These are phyloP conservation scores for Lethenteron camtschaticum DNA, from an alignment of 2,113 vertebrate genomes.

Conservation along the genomic window DNA sequence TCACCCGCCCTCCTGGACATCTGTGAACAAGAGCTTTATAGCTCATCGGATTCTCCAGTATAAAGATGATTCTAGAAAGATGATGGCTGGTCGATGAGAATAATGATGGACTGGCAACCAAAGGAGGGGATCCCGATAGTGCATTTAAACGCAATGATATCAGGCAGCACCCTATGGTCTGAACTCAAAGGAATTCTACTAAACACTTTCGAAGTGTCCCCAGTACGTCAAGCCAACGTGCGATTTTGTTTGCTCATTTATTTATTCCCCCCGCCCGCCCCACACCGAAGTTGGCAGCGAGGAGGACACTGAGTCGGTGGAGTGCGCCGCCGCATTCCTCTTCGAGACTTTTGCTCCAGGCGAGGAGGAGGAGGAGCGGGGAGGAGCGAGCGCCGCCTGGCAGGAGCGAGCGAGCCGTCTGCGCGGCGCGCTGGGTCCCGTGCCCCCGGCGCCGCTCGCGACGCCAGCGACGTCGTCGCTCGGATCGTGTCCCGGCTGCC, in stretches of 20 bases:
- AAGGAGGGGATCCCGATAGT: too few relatives aligned
- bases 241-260: too few relatives aligned
- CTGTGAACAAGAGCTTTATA: too few relatives aligned
- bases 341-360: constrained; percentile 63
- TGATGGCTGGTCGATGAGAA: not conserved
- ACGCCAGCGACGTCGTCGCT: constrained; percentile 35
- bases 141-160: too few relatives aligned
- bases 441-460: constrained; percentile 52
- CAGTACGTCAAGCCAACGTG: too few relatives aligned
- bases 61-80: not conserved
- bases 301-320: constrained; percentile 51
- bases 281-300: constrained; percentile 47
- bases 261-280: too few relatives aligned
- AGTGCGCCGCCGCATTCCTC: constrained; percentile 66
- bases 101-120: too few relatives aligned
- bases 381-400: not conserved
- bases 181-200: constrained; percentile 7
- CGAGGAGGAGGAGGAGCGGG: constrained; percentile 52
- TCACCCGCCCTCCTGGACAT: not conserved
- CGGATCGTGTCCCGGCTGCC: constrained; percentile 33
- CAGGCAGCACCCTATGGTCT: too few relatives aligned
- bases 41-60: too few relatives aligned
- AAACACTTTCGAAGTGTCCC: not conserved
- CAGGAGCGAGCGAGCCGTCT: not conserved
- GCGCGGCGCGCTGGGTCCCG: constrained; percentile 74